These are phyloP conservation scores for Semibalanus balanoides DNA, from an alignment of 1,140 invertebrate species.

Conservation along the genomic window DNA sequence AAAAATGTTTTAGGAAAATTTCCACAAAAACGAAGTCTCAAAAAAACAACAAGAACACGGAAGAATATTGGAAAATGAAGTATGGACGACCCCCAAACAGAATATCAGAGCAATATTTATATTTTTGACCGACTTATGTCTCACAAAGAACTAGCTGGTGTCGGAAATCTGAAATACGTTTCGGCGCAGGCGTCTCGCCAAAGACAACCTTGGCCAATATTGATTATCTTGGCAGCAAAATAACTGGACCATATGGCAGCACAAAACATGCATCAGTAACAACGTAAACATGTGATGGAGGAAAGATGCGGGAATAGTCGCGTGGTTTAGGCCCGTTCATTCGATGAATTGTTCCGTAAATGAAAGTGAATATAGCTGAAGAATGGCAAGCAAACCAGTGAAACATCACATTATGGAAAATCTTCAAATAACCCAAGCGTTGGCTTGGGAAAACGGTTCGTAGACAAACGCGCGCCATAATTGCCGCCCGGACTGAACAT, in stretches of 20 bases:
- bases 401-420: neutral
- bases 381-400: neutral
- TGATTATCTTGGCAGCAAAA: neutral
- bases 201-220: neutral
- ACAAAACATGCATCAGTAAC: neutral
- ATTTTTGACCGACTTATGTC: no score
- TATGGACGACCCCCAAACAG: no score
- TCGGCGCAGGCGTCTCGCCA: no score
- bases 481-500: no score
- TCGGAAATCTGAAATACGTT: no score
- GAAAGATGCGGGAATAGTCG: neutral
- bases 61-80: no score
- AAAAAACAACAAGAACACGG: no score
- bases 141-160: no score
- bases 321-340: neutral
- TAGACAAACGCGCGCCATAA: neutral
- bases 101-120: no score
- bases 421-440: neutral
- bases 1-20: no score
- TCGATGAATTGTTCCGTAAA: neutral
- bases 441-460: neutral
- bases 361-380: neutral
- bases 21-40: no score
- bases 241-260: neutral
- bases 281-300: neutral